Conservation (phyloP, 1,140 invertebrate genomes). For the Caenorhabditis tropicalis region DNA sequence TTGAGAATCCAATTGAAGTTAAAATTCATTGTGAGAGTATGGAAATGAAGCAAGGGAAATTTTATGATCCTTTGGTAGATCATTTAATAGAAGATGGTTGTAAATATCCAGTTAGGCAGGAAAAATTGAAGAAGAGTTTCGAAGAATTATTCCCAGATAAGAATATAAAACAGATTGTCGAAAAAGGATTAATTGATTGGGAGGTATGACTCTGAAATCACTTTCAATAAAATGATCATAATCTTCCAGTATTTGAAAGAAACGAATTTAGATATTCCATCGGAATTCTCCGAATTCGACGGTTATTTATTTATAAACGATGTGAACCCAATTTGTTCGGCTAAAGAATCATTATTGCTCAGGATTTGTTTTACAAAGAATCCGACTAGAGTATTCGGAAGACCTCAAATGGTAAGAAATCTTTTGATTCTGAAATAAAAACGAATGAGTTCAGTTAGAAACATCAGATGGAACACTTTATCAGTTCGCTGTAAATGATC, state of each 20-base stretch:
- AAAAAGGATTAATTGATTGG: not conserved
- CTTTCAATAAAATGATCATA: not conserved
- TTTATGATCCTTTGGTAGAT: not conserved
- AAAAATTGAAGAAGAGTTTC: not conserved
- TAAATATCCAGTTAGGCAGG: not conserved
- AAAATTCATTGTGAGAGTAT: not conserved
- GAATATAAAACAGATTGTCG: not conserved
- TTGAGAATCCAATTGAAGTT: not conserved
- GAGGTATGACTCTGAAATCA: not conserved
- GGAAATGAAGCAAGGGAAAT: not conserved
- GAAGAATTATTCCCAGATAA: not conserved
- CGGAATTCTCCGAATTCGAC: not conserved
- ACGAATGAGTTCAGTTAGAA: not conserved
- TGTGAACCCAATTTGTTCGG: not conserved
- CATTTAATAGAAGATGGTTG: constrained; percentile 16
- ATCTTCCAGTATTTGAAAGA: not conserved
- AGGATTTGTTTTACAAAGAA: constrained; percentile 14
- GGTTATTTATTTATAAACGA: not conserved
- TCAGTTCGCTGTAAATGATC: not conserved
- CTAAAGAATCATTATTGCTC: not conserved
- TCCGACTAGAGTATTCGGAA: not conserved
- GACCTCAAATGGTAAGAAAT: not conserved
- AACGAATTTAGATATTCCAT: not conserved
- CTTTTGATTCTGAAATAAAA: too few relatives aligned
- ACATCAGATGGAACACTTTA: not conserved